A percentile compares a stretch with the other conserved stretches of the same genome.
These are phyloP conservation scores for Eulimnadia texana DNA, from an alignment of 1,140 invertebrate genomes.

Conservation along the genomic window DNA sequence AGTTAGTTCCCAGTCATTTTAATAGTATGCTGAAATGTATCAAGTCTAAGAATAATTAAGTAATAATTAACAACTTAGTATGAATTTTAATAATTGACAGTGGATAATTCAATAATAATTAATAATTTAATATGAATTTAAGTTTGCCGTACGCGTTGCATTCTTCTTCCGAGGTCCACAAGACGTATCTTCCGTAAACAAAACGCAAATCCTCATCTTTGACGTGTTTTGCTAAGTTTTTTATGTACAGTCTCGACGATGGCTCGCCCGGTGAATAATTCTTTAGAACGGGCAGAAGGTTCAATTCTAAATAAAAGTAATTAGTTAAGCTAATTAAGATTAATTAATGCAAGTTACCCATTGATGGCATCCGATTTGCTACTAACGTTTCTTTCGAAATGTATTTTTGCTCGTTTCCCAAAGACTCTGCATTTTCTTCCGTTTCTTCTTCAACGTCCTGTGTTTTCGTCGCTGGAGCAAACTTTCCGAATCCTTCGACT, in stretches of 20 bases:
- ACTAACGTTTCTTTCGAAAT: conserved; percentile 44
- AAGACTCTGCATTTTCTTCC: conserved; percentile 25
- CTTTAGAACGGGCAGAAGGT: conserved; percentile 63
- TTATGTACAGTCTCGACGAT: conserved; percentile 73
- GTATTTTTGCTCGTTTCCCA: conserved; percentile 31
- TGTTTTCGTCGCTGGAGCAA: conserved; percentile 31
- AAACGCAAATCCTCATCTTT: conserved; percentile 55
- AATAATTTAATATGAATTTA: too few relatives aligned
- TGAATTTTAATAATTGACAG: too few relatives aligned
- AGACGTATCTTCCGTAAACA: conserved; percentile 58
- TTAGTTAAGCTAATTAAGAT: conserved; percentile 17
- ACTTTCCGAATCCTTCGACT: conserved; percentile 34
- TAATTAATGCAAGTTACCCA: too few relatives aligned
- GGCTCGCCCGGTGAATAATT: conserved; percentile 70
- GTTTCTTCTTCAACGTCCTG: conserved; percentile 27
- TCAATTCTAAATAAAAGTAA: conserved; percentile 51
- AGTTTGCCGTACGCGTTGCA: conserved; percentile 33
- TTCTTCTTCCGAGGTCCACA: conserved; percentile 33
- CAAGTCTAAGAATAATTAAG: too few relatives aligned
- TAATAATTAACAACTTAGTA: too few relatives aligned
- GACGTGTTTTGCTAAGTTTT: conserved; percentile 75
- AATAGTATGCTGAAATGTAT: too few relatives aligned
- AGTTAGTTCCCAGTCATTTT: too few relatives aligned
- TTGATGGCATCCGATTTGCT: background rate
- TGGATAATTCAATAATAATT: too few relatives aligned